phyloP scores from a whole-genome alignment of 2,113 vertebrate genomes.

The Tursiops truncatus region DNA sequence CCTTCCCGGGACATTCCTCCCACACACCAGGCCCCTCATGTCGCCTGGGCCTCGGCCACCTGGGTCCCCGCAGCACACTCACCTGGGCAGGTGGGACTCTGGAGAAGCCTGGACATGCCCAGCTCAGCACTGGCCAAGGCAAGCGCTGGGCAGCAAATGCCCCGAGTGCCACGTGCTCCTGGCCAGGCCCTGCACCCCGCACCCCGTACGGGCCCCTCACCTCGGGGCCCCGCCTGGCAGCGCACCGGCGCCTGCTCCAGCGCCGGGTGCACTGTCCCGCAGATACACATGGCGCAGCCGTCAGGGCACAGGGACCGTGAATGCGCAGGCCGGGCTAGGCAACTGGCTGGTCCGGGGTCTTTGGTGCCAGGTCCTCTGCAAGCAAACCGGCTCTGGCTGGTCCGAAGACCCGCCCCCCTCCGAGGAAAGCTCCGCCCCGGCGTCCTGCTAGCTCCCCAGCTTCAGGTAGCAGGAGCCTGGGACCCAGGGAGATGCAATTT shows the following conservation, averaged over 20 bases:
- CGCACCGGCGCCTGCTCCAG: not conserved
- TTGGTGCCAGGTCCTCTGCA: rapidly evolving
- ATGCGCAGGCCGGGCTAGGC: rapidly evolving
- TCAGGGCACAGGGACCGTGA: rapidly evolving
- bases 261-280: not conserved
- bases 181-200: not conserved
- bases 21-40: rapidly evolving
- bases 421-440: not conserved
- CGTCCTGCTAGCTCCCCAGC: not conserved
- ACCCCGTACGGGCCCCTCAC: not conserved
- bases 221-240: not conserved
- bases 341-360: not conserved
- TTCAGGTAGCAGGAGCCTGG: not conserved
- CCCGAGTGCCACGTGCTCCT: not conserved
- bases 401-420: not conserved
- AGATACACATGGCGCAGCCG: not conserved
- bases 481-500: rapidly evolving
- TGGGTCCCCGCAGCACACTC: too few species aligned
- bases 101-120: not conserved
- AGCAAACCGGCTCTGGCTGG: not conserved
- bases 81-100: not conserved
- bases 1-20: not conserved
- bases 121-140: rapidly evolving
- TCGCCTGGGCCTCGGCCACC: not conserved
- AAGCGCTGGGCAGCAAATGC: rapidly evolving